Evolutionary conservation across 2,888 invertebrate species (phyloP).

Genomic region (Eupeodes luniger): DNA sequence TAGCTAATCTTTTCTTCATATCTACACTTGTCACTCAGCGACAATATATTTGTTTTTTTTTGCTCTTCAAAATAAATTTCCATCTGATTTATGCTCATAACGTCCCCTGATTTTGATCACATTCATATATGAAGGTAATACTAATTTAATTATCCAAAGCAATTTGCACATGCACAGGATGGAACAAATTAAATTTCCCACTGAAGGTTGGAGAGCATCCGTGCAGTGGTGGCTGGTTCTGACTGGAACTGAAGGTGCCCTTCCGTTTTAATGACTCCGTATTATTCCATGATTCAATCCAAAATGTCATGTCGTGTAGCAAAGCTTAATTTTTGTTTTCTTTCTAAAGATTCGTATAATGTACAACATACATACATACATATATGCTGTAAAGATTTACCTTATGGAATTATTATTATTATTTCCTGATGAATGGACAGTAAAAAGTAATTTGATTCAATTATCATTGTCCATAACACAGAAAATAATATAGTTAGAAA

Average conservation of each 20-base stretch:
- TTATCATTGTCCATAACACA: slow-evolving; percentile 13
- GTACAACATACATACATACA: no score
- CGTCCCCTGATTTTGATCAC: slow-evolving; percentile 62
- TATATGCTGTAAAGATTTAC: neutral
- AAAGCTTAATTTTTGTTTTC: neutral
- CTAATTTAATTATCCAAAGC: slow-evolving; percentile 68
- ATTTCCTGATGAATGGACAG: slow-evolving; percentile 50
- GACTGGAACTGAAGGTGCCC: neutral
- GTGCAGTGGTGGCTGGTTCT: neutral
- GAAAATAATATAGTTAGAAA: slow-evolving; percentile 4
- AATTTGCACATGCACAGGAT: slow-evolving; percentile 57
- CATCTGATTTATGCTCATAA: slow-evolving; percentile 63
- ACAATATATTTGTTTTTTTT: neutral
- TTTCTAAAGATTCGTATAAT: no score
- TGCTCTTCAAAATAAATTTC: slow-evolving; percentile 41
- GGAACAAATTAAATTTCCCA: slow-evolving; percentile 54
- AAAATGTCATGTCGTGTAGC: neutral
- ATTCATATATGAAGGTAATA: slow-evolving; percentile 61
- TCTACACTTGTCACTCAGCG: neutral
- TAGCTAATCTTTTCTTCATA: neutral
- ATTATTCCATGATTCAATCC: neutral
- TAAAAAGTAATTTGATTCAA: slow-evolving; percentile 52
- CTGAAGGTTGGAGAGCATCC: slow-evolving; percentile 32
- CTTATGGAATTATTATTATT: slow-evolving; percentile 7
- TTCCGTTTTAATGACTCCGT: neutral